Conservation (phyloP, 2,113 vertebrate genomes). For the Tenrec ecaudatus region DNA sequence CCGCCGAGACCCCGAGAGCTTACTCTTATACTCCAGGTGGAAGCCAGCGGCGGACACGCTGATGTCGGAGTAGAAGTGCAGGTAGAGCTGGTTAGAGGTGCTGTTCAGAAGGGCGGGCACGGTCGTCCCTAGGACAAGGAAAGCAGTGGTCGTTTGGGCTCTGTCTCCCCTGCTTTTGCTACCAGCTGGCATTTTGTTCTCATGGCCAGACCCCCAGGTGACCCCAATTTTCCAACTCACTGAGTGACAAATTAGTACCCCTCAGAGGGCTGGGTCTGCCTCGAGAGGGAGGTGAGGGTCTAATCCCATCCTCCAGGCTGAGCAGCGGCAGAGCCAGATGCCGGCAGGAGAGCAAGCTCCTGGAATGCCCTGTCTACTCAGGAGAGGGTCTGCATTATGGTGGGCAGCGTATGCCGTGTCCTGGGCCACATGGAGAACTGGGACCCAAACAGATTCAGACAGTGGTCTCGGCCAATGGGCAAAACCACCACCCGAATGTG, state of each 20-base stretch:
- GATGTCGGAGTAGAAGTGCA: slow-evolving; percentile 99
- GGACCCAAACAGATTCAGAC: background rate
- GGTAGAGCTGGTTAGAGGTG: slow-evolving; percentile 98
- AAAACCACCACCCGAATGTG: background rate
- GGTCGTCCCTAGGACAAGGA: slow-evolving; percentile 90
- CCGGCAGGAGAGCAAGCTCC: background rate
- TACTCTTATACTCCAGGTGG: slow-evolving; percentile 99
- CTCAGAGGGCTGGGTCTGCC: background rate
- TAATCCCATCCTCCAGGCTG: background rate
- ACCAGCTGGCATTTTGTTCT: background rate
- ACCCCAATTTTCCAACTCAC: background rate
- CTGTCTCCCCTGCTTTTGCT: background rate
- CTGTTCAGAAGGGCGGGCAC: slow-evolving; percentile 98
- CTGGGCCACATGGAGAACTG: background rate
- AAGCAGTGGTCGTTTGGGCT: background rate
- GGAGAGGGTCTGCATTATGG: background rate
- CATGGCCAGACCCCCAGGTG: background rate
- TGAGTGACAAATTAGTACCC: background rate
- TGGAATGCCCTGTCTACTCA: background rate
- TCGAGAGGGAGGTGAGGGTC: background rate
- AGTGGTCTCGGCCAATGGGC: background rate
- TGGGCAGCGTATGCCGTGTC: background rate
- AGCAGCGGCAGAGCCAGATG: background rate
- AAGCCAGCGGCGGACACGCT: slow-evolving; percentile 98
- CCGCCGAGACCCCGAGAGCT: slow-evolving; percentile 76